Percentiles rank a stretch among this genome's conserved stretches.
Evolutionary conservation across 2,888 invertebrate genomes (phyloP).

Genomic region (Drosophila borealis): DNA sequence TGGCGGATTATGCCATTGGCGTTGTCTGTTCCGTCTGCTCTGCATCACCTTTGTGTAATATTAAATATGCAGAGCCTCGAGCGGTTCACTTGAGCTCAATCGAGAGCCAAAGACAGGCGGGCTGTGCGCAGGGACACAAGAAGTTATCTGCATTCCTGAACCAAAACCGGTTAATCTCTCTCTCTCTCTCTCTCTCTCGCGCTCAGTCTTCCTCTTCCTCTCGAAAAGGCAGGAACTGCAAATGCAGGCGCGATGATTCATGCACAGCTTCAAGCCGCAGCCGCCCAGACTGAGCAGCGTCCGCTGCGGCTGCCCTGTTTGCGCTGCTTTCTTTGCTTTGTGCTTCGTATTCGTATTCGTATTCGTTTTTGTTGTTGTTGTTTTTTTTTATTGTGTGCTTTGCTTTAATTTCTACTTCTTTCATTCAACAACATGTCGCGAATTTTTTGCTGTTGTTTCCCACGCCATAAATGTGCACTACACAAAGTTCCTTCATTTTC

Average conservation of each 20-base stretch:
- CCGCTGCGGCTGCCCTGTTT: conserved; percentile 33
- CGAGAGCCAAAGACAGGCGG: conserved; percentile 36
- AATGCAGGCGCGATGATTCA: conserved; percentile 71
- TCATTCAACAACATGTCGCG: conserved; percentile 60
- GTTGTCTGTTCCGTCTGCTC: conserved; percentile 14
- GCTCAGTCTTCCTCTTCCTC: not conserved
- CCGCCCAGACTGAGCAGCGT: conserved; percentile 71
- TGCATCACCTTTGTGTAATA: conserved; percentile 55
- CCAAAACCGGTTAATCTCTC: conserved; percentile 64
- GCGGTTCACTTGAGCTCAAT: conserved; percentile 58
- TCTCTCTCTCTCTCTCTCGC: conserved; percentile 14
- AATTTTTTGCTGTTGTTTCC: conserved; percentile 64
- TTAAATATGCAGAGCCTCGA: conserved; percentile 73
- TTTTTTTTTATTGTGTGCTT: conserved; percentile 10
- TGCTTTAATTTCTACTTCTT: conserved; percentile 55
- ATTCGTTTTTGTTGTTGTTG: conserved; percentile 3
- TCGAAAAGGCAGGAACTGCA: conserved; percentile 18
- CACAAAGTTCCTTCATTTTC: conserved; percentile 8
- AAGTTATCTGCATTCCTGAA: conserved; percentile 76
- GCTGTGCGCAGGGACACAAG: conserved; percentile 37
- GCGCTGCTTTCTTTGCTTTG: conserved; percentile 31
- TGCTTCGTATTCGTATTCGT: conserved; percentile 5
- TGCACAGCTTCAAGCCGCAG: conserved; percentile 42
- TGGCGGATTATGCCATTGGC: conserved; percentile 47
- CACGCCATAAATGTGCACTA: conserved; percentile 68